Evolutionary conservation across 2,888 invertebrate species (phyloP), one percentile per base, ranked within the genome.

Genomic region (Drosophila mayaguana): DNA sequence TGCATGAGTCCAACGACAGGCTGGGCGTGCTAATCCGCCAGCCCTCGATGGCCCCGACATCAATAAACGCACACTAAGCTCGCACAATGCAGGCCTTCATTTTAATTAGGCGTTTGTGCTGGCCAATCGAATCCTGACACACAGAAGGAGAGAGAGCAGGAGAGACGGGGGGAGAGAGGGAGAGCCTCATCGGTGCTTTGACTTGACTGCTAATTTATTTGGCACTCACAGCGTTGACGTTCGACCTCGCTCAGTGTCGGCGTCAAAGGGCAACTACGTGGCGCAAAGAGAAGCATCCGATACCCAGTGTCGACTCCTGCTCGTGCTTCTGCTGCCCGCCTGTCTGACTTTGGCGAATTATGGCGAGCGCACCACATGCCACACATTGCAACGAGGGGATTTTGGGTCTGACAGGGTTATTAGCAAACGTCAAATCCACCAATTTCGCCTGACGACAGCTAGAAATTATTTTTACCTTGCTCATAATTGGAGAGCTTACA

Each of bases 351-450:
- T 51, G 56, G 22, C 57, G 57, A 63, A 64, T 60, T 72, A 72
- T 72, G 56, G 32, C 40, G 40, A 68, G 63, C 57, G 57, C 60
- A 46, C 46, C 55, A 43, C 57, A 62, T 50, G 51, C 53, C 46
- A 36, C 48, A 63, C 38, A 50, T 54, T 61, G 45, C 72, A 55
- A 9, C 50, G 51, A 56, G 42, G 28, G 14, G 34, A 46, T 36
- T 57, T 45, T 40, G 51, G 55, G 55, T 32, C 67, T 77, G 81
- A 43, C 66, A 71, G 56, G 57, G 60, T 61, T 61, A 67, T 74
- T 64, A 63, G 82, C 63, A 64, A 55, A 63, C 54, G 56, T 66
- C 57, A 59, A 46, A 54, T 62, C 46, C 61, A 48, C 38, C 16
- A 51, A 59, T 64, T 64, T 56, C 34, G 25, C 42, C 28, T 42